Evolutionary conservation across 2,797 vertebrate species (phyloP).

Genomic region (Podarcis lilfordi): DNA sequence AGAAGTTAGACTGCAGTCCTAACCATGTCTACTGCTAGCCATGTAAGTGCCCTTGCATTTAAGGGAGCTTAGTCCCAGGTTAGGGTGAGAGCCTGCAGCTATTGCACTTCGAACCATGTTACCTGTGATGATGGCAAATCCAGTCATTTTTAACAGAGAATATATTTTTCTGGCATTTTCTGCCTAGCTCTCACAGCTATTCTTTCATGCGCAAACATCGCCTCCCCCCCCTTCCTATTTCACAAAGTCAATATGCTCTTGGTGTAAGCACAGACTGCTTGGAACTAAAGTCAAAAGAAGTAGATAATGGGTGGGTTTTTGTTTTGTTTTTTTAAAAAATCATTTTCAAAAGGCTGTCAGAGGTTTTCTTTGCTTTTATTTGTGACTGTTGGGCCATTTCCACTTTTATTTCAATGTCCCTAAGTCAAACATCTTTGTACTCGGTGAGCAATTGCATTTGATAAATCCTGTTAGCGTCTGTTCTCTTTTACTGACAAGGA

Average conservation of each 20-base stretch:
- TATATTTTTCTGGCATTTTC: background rate
- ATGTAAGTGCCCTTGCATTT: too few species aligned
- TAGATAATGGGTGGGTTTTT: background rate
- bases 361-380: accelerated
- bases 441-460: conserved; percentile 6
- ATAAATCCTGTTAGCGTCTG: conserved; percentile 16
- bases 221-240: background rate
- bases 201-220: background rate
- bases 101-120: background rate
- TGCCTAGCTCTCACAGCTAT: background rate
- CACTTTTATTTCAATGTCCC: conserved; percentile 6
- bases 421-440: conserved; percentile 27
- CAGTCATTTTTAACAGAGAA: background rate
- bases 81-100: background rate
- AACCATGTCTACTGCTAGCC: too few species aligned
- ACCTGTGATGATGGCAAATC: background rate
- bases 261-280: background rate
- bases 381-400: background rate
- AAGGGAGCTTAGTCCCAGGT: too few species aligned
- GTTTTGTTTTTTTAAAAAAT: background rate
- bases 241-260: conserved; percentile 5
- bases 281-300: background rate
- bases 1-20: background rate
- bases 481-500: background rate
- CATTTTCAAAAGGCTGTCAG: background rate